phyloP scores from a whole-genome alignment of 2,797 vertebrate genomes.

The Gorsachius magnificus region DNA sequence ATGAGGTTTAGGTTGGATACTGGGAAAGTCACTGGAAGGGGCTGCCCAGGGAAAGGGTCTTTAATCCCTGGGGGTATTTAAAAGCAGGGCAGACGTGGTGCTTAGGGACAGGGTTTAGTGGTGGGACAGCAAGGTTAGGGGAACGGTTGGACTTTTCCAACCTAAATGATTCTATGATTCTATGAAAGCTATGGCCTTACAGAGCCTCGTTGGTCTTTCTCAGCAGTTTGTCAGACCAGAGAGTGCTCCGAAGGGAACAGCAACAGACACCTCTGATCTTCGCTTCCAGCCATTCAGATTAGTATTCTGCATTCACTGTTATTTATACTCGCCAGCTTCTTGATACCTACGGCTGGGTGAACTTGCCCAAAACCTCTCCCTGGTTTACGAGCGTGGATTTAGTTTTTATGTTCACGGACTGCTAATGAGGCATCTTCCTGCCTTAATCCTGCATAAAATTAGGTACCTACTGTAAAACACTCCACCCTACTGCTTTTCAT shows the following conservation, averaged over 20 bases:
- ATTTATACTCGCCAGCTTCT: neutral
- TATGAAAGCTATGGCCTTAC: neutral
- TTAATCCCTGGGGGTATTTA: no score
- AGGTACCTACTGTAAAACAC: neutral
- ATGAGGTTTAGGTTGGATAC: no score
- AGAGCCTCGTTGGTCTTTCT: neutral
- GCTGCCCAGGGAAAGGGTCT: no score
- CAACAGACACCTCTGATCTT: neutral
- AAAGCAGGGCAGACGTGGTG: no score
- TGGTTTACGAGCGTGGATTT: neutral
- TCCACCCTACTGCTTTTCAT: neutral
- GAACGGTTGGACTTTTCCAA: no score
- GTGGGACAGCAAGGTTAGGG: no score
- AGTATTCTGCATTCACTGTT: neutral
- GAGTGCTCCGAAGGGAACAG: neutral
- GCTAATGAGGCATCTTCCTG: neutral
- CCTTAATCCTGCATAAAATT: constrained; percentile 16
- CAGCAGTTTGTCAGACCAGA: neutral
- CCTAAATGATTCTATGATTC: no score
- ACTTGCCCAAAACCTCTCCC: neutral
- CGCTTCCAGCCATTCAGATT: neutral
- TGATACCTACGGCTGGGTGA: neutral
- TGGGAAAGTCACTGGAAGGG: no score
- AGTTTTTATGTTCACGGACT: neutral
- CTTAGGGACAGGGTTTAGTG: no score